Conservation (phyloP, 2,888 invertebrate genomes). For the Tridacna gigas region DNA sequence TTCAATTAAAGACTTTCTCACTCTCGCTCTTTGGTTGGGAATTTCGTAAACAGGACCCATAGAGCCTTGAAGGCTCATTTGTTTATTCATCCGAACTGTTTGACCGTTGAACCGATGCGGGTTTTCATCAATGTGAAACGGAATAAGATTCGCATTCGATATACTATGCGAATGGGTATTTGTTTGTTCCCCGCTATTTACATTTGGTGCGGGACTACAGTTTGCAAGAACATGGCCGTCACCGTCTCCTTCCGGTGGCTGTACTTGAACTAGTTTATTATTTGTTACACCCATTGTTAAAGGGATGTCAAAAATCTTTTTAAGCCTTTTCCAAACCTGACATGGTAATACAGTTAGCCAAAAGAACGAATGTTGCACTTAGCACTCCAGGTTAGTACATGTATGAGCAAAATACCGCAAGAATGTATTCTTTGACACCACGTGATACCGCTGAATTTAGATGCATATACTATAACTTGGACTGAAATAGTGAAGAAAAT, state of each 20-base stretch:
- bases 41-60: constrained; percentile 9
- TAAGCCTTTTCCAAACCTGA: too few species aligned
- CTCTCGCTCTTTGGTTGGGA: constrained; percentile 13
- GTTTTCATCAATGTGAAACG: background rate
- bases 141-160: background rate
- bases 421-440: too few species aligned
- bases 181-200: background rate
- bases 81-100: background rate
- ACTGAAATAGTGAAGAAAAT: too few species aligned
- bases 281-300: constrained; percentile 6
- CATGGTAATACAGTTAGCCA: too few species aligned
- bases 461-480: too few species aligned
- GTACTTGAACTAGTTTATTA: constrained; percentile 18
- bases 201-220: background rate
- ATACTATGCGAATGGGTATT: background rate
- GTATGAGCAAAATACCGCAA: too few species aligned
- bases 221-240: background rate
- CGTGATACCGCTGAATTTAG: too few species aligned
- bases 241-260: background rate
- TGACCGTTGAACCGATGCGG: background rate
- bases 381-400: too few species aligned
- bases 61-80: background rate
- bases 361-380: too few species aligned
- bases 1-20: background rate
- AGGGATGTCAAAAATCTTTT: background rate